These are phyloP conservation scores for Peromyscus californicus DNA, from an alignment of 2,113 vertebrate genomes.

Conservation along the genomic window DNA sequence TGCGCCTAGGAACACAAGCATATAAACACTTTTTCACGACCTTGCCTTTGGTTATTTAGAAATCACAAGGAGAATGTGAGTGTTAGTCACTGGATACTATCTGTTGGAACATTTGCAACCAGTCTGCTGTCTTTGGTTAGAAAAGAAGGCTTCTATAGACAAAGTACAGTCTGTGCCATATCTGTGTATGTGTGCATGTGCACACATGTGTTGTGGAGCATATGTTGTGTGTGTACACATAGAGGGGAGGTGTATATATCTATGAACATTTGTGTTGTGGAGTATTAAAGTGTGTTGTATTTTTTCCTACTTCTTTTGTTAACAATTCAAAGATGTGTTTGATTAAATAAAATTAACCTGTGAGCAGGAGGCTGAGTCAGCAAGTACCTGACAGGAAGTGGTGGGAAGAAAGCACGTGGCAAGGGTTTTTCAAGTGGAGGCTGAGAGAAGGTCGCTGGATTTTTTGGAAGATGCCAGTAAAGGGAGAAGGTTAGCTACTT, in stretches of 20 bases:
- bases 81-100: not conserved
- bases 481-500: no score
- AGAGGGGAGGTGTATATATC: not conserved
- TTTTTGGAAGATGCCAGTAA: no score
- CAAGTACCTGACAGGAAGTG: no score
- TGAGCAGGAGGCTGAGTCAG: no score
- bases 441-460: no score
- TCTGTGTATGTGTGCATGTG: not conserved
- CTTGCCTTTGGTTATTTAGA: not conserved
- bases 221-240: not conserved
- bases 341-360: no score
- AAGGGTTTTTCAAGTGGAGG: no score
- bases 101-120: not conserved
- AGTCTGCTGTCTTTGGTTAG: not conserved
- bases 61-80: not conserved
- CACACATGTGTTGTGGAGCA: not conserved
- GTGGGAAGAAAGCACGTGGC: no score
- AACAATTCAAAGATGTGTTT: no score
- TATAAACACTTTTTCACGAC: not conserved
- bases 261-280: not conserved
- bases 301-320: no score
- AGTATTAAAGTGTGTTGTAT: no score
- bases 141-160: not conserved
- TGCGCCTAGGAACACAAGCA: not conserved
- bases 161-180: not conserved